phyloP scores from a whole-genome alignment of 2,113 vertebrate genomes.

The Catagonus wagneri region DNA sequence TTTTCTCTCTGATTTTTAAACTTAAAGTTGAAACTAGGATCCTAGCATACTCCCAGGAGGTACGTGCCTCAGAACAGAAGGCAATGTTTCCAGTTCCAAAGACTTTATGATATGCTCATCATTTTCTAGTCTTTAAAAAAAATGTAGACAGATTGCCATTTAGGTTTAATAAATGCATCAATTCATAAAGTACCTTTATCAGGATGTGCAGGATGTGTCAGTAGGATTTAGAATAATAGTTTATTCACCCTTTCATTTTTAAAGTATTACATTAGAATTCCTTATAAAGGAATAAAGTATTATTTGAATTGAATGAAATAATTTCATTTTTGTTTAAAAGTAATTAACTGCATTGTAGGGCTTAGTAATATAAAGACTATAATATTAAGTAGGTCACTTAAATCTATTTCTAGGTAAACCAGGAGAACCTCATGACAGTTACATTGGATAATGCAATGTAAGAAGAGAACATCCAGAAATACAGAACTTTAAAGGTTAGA shows the following conservation, averaged over 20 bases:
- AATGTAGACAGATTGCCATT: constrained; percentile 64
- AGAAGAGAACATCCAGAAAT: neutral
- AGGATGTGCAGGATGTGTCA: constrained; percentile 13
- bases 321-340: constrained; percentile 32
- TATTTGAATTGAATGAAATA: constrained; percentile 12
- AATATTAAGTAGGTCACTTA: neutral
- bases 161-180: constrained; percentile 59
- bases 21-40: constrained; percentile 58
- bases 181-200: constrained; percentile 45
- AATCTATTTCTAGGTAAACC: neutral
- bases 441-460: neutral
- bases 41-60: neutral
- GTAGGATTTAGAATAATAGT: constrained; percentile 70
- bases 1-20: constrained; percentile 72
- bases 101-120: constrained; percentile 25
- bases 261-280: constrained; percentile 78
- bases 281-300: constrained; percentile 42
- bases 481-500: neutral
- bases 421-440: neutral
- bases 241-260: constrained; percentile 69
- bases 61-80: constrained; percentile 60
- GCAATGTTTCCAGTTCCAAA: constrained; percentile 38
- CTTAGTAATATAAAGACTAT: neutral
- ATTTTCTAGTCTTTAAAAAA: constrained; percentile 10
- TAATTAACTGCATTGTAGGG: neutral